Conservation (phyloP, 2,113 vertebrate genomes). For the Cyanistes caeruleus region DNA sequence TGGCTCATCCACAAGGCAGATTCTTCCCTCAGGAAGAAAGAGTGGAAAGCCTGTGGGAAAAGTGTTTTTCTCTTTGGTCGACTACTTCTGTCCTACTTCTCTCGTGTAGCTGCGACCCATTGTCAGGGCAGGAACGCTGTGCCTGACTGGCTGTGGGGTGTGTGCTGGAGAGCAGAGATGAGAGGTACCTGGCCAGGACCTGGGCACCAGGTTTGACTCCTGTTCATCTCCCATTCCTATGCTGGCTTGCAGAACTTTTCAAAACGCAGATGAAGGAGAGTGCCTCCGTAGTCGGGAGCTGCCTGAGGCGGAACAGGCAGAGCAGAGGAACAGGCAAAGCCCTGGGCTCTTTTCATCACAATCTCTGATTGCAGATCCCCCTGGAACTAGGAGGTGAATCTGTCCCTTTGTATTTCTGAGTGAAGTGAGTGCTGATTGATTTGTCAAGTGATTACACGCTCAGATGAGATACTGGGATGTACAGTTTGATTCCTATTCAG, state of each 20-base stretch:
- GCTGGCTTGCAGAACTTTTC: neutral
- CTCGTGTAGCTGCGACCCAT: accelerated
- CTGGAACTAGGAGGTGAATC: conserved; percentile 26
- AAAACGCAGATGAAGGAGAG: neutral
- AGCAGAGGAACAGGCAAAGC: neutral
- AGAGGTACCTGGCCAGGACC: neutral
- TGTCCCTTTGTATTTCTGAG: conserved; percentile 53
- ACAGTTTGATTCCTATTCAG: conserved; percentile 37
- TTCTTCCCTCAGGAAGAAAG: neutral
- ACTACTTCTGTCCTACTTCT: neutral
- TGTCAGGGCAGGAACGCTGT: accelerated
- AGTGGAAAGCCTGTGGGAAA: neutral
- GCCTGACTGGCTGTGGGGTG: accelerated
- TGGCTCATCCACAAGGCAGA: neutral
- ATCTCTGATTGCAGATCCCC: conserved; percentile 11
- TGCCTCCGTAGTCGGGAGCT: neutral
- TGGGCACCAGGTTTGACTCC: neutral
- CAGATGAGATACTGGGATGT: conserved; percentile 45
- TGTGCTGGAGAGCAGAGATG: accelerated
- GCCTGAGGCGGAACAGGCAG: neutral
- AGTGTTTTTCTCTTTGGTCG: neutral
- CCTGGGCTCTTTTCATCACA: neutral
- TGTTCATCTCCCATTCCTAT: neutral
- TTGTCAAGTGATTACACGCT: conserved; percentile 63
- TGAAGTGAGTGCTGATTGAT: conserved; percentile 55